Evolutionary conservation across 2,888 invertebrate genomes (phyloP).

Genomic region (Erebia aethiops): DNA sequence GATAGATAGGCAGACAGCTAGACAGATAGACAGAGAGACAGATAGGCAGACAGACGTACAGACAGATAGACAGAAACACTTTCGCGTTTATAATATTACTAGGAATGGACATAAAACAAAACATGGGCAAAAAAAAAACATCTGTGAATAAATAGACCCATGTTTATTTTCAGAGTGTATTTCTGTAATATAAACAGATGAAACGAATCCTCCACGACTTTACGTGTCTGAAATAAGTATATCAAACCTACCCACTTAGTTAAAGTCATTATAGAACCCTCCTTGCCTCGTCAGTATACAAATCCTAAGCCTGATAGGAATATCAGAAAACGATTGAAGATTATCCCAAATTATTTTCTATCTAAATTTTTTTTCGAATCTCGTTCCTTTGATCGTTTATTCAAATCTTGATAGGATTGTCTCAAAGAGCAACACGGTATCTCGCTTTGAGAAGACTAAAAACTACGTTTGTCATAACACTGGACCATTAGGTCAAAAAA

Average conservation of each 20-base stretch:
- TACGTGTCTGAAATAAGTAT: not conserved
- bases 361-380: slow-evolving; percentile 18
- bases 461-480: not conserved
- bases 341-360: slow-evolving; percentile 11
- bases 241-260: not conserved
- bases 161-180: no score
- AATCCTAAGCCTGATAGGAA: not conserved
- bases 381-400: slow-evolving; percentile 21
- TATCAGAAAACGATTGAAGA: slow-evolving; percentile 12
- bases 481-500: not conserved
- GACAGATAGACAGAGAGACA: no score
- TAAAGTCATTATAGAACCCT: slow-evolving; percentile 7
- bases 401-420: slow-evolving; percentile 16
- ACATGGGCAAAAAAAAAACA: no score
- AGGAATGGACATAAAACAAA: no score
- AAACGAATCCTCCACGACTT: no score
- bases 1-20: no score
- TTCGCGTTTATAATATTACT: no score
- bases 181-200: no score
- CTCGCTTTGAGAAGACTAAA: not conserved
- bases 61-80: no score
- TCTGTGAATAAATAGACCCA: no score
- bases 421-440: not conserved
- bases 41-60: no score
- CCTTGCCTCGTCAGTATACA: not conserved